phyloP scores from a whole-genome alignment of 2,888 invertebrate species.

The Aphrophora alni region DNA sequence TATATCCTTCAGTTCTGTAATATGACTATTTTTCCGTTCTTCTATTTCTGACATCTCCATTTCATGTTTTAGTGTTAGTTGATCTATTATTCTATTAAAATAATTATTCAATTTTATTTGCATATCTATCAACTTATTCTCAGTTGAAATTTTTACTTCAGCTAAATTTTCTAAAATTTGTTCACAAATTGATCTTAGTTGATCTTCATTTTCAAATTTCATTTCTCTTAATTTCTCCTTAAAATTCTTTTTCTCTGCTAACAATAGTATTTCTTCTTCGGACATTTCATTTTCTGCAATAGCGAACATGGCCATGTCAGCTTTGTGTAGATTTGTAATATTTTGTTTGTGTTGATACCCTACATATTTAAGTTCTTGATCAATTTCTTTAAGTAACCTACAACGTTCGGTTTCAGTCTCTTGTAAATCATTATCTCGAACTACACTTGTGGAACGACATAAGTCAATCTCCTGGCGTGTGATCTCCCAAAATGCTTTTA shows the following conservation, averaged over 20 bases:
- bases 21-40: slow-evolving; percentile 33
- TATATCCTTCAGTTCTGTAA: slow-evolving; percentile 21
- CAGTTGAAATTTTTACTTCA: background rate
- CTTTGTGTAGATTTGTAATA: background rate
- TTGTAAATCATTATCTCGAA: slow-evolving; percentile 19
- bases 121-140: slow-evolving; percentile 9
- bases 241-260: slow-evolving; percentile 18
- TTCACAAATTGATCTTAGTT: background rate
- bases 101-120: slow-evolving; percentile 18
- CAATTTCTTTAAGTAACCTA: slow-evolving; percentile 12
- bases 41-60: slow-evolving; percentile 32
- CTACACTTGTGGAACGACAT: background rate
- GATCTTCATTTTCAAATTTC: background rate
- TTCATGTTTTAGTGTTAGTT: slow-evolving; percentile 23
- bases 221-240: slow-evolving; percentile 13
- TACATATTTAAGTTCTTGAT: slow-evolving; percentile 24
- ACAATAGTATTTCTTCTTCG: slow-evolving; percentile 12
- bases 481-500: slow-evolving; percentile 11
- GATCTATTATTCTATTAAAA: slow-evolving; percentile 10
- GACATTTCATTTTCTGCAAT: background rate
- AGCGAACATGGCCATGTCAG: slow-evolving; percentile 3
- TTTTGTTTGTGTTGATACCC: slow-evolving; percentile 9
- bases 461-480: slow-evolving; percentile 17
- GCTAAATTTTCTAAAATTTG: background rate
- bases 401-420: background rate